phyloP scores from a whole-genome alignment of 1,140 invertebrate species.

The Dinothrombium tinctorium region DNA sequence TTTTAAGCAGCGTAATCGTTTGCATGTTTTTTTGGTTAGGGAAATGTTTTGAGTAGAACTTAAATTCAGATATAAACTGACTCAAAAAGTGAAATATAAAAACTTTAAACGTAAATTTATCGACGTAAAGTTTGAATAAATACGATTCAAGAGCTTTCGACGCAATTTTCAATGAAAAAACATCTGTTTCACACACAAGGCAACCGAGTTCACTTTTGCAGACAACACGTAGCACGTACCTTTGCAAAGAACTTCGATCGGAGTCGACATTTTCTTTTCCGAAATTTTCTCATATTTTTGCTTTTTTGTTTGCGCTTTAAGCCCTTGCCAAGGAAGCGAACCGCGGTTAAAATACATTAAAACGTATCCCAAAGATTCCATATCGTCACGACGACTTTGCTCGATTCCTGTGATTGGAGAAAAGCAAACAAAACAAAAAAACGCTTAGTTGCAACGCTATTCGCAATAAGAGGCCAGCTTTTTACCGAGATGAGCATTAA shows the following conservation, averaged over 20 bases:
- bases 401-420: slow-evolving; percentile 19
- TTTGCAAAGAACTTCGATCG: slow-evolving; percentile 34
- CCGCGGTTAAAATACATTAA: slow-evolving; percentile 40
- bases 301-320: slow-evolving; percentile 35
- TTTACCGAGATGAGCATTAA: slow-evolving; percentile 35
- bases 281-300: slow-evolving; percentile 40
- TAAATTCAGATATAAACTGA: too few relatives aligned
- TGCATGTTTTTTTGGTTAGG: too few relatives aligned
- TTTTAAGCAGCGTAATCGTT: too few relatives aligned
- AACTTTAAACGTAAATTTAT: too few relatives aligned
- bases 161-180: too few relatives aligned
- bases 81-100: too few relatives aligned
- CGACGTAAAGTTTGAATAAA: too few relatives aligned
- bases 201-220: too few relatives aligned
- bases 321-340: slow-evolving; percentile 33
- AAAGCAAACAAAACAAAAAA: background rate
- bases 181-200: too few relatives aligned
- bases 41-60: too few relatives aligned
- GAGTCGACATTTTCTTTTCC: slow-evolving; percentile 41
- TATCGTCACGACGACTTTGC: slow-evolving; percentile 31
- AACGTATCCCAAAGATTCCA: slow-evolving; percentile 38
- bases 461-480: background rate
- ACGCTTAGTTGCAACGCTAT: background rate
- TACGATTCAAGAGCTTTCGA: too few relatives aligned
- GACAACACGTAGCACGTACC: too few relatives aligned